These are phyloP conservation scores for Corythoichthys intestinalis DNA, from an alignment of 2,113 vertebrate genomes.

Conservation along the genomic window DNA sequence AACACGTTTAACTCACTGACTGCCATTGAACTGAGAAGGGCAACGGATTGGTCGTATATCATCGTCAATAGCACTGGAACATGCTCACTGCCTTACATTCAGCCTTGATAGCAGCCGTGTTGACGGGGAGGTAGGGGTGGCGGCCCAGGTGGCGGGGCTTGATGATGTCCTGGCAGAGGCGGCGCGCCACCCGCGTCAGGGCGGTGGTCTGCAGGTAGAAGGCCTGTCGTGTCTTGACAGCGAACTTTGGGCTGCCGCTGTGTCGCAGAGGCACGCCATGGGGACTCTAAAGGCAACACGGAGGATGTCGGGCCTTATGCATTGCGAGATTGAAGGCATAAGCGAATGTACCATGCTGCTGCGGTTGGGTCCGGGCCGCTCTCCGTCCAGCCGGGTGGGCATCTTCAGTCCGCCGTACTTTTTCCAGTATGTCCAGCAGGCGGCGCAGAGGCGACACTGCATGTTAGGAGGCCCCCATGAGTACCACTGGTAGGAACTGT, in stretches of 20 bases:
- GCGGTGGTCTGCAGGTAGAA: conserved; percentile 91
- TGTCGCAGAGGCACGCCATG: conserved; percentile 84
- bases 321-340: not conserved
- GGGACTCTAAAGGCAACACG: conserved; percentile 75
- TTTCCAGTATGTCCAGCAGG: conserved; percentile 99
- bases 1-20: not conserved
- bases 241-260: conserved; percentile 92
- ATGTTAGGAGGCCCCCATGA: conserved; percentile 98
- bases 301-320: not conserved
- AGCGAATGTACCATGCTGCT: conserved; percentile 80
- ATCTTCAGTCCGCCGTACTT: conserved; percentile 99
- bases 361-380: conserved; percentile 93
- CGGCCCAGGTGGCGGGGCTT: conserved; percentile 82
- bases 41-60: too few species aligned
- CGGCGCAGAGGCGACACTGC: conserved; percentile 96
- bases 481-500: conserved; percentile 98
- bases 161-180: conserved; percentile 88
- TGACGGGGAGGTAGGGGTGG: conserved; percentile 91
- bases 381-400: conserved; percentile 94
- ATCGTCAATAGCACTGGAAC: too few species aligned
- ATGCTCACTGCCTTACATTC: conserved; percentile 74
- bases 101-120: conserved; percentile 92
- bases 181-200: conserved; percentile 84
- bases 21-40: too few species aligned
- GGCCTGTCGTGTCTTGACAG: conserved; percentile 94